A percentile compares a stretch with the other conserved stretches of the same genome.
Conservation (phyloP, 1,140 invertebrate genomes). For the Saccostrea glomerata region DNA sequence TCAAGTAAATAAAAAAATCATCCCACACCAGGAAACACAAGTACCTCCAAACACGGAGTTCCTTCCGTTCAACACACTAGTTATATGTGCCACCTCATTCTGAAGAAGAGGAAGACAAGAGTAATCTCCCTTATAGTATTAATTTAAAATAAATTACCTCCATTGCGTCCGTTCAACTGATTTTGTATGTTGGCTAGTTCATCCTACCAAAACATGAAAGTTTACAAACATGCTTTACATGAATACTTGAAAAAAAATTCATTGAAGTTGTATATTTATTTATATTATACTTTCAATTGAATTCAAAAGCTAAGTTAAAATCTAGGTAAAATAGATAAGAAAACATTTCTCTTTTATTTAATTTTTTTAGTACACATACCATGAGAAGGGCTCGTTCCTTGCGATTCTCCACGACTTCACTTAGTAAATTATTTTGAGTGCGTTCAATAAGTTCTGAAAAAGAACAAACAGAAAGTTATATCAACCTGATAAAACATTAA, state of each 20-base stretch:
- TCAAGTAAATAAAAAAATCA: slow-evolving; percentile 12
- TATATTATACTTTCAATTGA: too few relatives aligned
- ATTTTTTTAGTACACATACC: not conserved
- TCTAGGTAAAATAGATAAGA: too few relatives aligned
- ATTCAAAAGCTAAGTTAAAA: too few relatives aligned
- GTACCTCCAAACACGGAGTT: slow-evolving; percentile 71
- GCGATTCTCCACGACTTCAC: slow-evolving; percentile 70
- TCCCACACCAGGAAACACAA: slow-evolving; percentile 33
- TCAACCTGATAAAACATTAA: too few relatives aligned
- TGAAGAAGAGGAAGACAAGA: slow-evolving; percentile 46
- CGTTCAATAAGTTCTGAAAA: slow-evolving; percentile 70
- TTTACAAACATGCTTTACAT: not conserved
- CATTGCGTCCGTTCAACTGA: slow-evolving; percentile 38
- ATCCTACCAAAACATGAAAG: slow-evolving; percentile 29
- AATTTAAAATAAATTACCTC: slow-evolving; percentile 26
- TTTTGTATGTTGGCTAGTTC: slow-evolving; percentile 7
- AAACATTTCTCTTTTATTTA: not conserved
- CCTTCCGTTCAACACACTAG: slow-evolving; percentile 69
- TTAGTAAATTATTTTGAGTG: slow-evolving; percentile 72
- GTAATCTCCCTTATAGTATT: not conserved
- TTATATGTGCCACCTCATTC: slow-evolving; percentile 73
- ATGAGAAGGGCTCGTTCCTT: slow-evolving; percentile 7
- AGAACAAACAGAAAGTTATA: not conserved
- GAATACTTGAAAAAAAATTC: too few relatives aligned
- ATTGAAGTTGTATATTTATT: too few relatives aligned